Conservation (phyloP, 2,888 invertebrate genomes). For the Ptychoptera contaminata region DNA sequence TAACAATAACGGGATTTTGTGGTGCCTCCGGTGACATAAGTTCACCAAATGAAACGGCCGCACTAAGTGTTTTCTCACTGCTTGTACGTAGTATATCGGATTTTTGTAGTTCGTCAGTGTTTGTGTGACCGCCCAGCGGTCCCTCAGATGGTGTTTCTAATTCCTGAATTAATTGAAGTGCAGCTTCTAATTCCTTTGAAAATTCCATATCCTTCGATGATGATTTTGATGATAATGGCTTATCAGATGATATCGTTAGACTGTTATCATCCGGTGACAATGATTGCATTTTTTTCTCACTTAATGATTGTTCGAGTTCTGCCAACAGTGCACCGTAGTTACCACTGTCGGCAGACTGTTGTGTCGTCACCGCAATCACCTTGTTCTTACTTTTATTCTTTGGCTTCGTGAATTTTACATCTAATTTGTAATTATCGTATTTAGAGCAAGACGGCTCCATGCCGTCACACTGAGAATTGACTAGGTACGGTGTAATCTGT, state of each 20-base stretch:
- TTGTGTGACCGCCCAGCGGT: background rate
- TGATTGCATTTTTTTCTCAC: conserved; percentile 24
- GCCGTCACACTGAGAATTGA: conserved; percentile 4
- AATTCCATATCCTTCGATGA: conserved; percentile 32
- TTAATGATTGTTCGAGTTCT: conserved; percentile 32
- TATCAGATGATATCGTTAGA: conserved; percentile 21
- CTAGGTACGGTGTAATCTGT: conserved; percentile 7
- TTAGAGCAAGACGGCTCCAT: too few relatives aligned
- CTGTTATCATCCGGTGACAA: conserved; percentile 23
- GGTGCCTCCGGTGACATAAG: conserved; percentile 2
- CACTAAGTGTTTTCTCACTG: conserved; percentile 32
- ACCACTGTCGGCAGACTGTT: conserved; percentile 12
- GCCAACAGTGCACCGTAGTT: conserved; percentile 34
- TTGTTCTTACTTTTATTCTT: too few relatives aligned
- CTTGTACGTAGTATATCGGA: conserved; percentile 9
- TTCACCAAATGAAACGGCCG: conserved; percentile 28
- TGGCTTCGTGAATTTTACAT: too few relatives aligned
- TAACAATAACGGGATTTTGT: too few relatives aligned
- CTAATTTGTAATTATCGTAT: too few relatives aligned
- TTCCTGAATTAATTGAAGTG: conserved; percentile 34
- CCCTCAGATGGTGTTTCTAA: conserved; percentile 28
- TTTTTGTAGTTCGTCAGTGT: background rate
- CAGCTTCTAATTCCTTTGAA: conserved; percentile 34
- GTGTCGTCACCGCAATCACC: too few relatives aligned
- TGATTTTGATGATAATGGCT: conserved; percentile 20